Conservation (phyloP, 2,797 vertebrate genomes). For the Anguilla marmorata region DNA sequence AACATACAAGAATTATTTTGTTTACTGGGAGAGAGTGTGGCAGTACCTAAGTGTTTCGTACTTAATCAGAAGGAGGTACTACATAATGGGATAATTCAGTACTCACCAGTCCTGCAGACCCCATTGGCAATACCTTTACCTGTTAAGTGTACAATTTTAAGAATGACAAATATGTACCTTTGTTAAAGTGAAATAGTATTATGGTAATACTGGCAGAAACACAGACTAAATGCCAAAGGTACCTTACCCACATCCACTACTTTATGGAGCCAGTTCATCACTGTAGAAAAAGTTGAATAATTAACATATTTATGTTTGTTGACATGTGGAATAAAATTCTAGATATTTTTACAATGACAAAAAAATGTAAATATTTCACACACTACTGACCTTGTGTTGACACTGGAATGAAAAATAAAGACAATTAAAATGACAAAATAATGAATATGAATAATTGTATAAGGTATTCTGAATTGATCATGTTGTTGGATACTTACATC, state of each 20-base stretch:
- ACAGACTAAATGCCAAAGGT: neutral
- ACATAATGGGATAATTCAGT: neutral
- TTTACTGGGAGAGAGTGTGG: no score
- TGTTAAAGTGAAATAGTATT: neutral
- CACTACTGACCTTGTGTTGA: slow-evolving; percentile 32
- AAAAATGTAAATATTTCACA: neutral
- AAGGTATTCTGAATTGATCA: neutral
- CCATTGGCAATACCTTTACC: slow-evolving; percentile 40
- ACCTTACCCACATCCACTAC: slow-evolving; percentile 48
- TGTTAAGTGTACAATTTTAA: slow-evolving; percentile 8
- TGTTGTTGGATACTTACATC: slow-evolving; percentile 28
- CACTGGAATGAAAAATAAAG: slow-evolving; percentile 30
- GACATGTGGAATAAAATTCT: neutral
- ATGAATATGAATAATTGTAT: neutral
- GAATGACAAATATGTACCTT: neutral
- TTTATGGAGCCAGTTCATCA: slow-evolving; percentile 50
- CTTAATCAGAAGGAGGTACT: slow-evolving; percentile 21
- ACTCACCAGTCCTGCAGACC: slow-evolving; percentile 37
- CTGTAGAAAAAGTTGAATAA: slow-evolving; percentile 32
- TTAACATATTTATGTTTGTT: neutral
- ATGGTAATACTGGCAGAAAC: neutral
- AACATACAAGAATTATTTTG: neutral
- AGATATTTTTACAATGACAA: neutral
- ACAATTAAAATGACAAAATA: neutral
- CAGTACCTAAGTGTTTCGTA: neutral